A percentile compares a stretch with the other conserved stretches of the same genome.
Conservation (phyloP, 2,888 invertebrate species). For the Philhelius pedissequus region DNA sequence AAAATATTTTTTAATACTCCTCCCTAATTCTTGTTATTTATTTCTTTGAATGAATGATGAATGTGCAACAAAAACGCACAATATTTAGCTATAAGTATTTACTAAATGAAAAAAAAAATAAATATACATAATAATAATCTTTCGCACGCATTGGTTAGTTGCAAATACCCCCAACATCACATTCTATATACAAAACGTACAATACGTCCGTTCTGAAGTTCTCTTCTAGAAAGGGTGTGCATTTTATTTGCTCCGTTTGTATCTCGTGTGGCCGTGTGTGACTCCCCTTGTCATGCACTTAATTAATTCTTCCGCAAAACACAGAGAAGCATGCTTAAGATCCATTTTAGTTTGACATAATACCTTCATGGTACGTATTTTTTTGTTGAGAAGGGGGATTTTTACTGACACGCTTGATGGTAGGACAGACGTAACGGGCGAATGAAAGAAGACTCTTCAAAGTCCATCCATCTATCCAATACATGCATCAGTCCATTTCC, state of each 20-base stretch:
- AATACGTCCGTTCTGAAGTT: background rate
- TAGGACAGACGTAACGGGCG: background rate
- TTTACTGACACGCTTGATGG: background rate
- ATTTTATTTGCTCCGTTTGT: slow-evolving; percentile 50
- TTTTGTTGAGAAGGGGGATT: background rate
- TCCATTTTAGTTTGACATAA: slow-evolving; percentile 69
- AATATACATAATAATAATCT: slow-evolving; percentile 28
- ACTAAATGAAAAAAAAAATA: slow-evolving; percentile 27
- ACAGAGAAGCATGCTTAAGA: slow-evolving; percentile 59
- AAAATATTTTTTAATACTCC: slow-evolving; percentile 11
- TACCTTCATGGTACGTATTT: slow-evolving; percentile 32
- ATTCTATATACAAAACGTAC: background rate
- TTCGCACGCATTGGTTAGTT: slow-evolving; percentile 65
- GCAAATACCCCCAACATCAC: slow-evolving; percentile 48
- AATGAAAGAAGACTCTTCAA: slow-evolving; percentile 50
- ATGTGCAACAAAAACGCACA: slow-evolving; percentile 65
- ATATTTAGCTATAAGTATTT: slow-evolving; percentile 40
- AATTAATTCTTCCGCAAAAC: slow-evolving; percentile 67
- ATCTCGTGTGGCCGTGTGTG: background rate
- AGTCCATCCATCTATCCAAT: slow-evolving; percentile 51
- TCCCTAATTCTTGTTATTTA: background rate
- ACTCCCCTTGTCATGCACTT: slow-evolving; percentile 52
- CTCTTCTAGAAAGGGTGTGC: slow-evolving; percentile 43
- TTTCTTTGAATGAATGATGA: slow-evolving; percentile 47
- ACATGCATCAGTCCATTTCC: slow-evolving; percentile 18